phyloP scores from a whole-genome alignment of 2,113 vertebrate species.

The Odocoileus hemionus region DNA sequence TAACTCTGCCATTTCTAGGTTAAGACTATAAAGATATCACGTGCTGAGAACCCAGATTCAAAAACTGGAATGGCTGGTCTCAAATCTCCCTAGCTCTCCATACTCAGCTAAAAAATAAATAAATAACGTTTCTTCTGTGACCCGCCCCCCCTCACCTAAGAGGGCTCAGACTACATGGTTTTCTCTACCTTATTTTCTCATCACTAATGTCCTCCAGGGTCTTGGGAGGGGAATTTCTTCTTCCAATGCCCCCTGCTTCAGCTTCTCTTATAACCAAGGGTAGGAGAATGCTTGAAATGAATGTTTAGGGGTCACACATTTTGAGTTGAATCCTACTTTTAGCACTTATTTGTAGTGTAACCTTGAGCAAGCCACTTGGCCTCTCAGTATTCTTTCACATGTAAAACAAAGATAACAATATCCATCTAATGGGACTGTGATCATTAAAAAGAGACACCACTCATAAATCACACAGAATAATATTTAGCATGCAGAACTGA shows the following conservation, averaged over 20 bases:
- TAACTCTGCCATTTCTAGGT: constrained; percentile 73
- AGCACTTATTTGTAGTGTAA: neutral
- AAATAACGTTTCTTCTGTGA: neutral
- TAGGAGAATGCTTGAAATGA: neutral
- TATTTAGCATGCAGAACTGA: neutral
- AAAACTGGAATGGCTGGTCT: constrained; percentile 41
- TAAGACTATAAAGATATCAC: constrained; percentile 65
- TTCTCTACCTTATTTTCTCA: constrained; percentile 13
- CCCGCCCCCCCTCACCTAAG: neutral
- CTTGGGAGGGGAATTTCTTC: neutral
- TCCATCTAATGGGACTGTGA: neutral
- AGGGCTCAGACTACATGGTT: neutral
- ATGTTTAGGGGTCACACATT: neutral
- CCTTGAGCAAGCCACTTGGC: neutral
- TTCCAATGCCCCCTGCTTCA: neutral
- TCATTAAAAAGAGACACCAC: neutral
- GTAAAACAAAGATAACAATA: constrained; percentile 13
- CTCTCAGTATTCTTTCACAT: neutral
- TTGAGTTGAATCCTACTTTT: neutral
- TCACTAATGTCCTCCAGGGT: neutral
- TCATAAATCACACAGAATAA: constrained; percentile 26
- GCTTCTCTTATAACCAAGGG: neutral
- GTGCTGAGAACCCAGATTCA: constrained; percentile 55
- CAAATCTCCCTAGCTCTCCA: neutral
- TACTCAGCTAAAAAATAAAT: constrained; percentile 2